A percentile compares a stretch with the other conserved stretches of the same genome.
These are phyloP conservation scores for Patella ulyssiponensis DNA, from an alignment of 2,888 invertebrate genomes.

Conservation along the genomic window DNA sequence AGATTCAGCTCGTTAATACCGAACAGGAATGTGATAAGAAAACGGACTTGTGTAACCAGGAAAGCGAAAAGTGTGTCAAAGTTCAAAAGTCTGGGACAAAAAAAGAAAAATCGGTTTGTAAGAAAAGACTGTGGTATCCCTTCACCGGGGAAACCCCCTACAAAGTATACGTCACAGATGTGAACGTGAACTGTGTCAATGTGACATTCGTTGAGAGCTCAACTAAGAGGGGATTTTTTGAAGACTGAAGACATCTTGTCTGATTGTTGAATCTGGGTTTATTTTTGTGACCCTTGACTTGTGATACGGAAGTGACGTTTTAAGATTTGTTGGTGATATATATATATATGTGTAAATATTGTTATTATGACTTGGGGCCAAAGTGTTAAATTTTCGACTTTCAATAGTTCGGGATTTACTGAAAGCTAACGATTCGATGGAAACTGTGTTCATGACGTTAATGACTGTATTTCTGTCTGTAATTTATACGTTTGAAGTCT, in stretches of 20 bases:
- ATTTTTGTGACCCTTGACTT: too few species aligned
- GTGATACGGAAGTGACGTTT: too few species aligned
- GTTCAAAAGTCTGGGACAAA: not conserved
- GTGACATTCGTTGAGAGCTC: conserved; percentile 62
- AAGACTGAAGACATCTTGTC: not conserved
- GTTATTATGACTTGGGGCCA: too few species aligned
- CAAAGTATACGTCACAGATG: conserved; percentile 58
- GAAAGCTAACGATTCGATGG: too few species aligned
- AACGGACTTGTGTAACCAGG: conserved; percentile 10
- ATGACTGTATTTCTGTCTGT: too few species aligned
- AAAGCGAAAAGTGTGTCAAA: not conserved
- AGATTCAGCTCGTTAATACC: not conserved
- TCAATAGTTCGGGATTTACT: too few species aligned
- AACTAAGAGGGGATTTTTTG: conserved; percentile 59
- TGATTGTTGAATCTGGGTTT: too few species aligned
- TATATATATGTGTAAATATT: too few species aligned
- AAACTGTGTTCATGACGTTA: too few species aligned
- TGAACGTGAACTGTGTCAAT: conserved; percentile 56
- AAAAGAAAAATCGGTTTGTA: not conserved
- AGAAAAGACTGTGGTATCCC: conserved; percentile 30
- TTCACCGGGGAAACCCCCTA: conserved; percentile 30
- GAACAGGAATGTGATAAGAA: not conserved
- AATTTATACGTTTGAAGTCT: too few species aligned
- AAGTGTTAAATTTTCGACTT: too few species aligned
- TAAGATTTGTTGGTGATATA: too few species aligned